These are phyloP conservation scores for Pleuronectes platessa DNA, from an alignment of 2,113 vertebrate species.

Conservation along the genomic window DNA sequence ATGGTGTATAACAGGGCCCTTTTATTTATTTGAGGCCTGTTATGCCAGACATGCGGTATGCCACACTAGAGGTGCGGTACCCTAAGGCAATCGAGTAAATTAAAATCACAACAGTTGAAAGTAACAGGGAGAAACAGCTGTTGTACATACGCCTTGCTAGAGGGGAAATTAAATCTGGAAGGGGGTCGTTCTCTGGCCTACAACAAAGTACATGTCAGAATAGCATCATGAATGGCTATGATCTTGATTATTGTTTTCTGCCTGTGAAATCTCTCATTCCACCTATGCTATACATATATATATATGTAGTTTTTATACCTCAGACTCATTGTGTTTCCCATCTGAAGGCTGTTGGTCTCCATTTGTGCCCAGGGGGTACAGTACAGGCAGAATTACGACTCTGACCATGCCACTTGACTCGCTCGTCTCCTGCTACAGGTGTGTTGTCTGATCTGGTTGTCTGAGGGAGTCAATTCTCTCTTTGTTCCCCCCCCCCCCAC, in stretches of 20 bases:
- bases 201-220: constrained; percentile 16
- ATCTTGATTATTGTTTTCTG: not conserved
- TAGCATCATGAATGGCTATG: constrained; percentile 17
- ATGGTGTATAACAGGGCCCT: constrained; percentile 82
- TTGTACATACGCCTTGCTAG: constrained; percentile 80
- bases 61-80: constrained; percentile 85
- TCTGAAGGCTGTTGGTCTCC: not conserved
- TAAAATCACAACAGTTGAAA: constrained; percentile 88
- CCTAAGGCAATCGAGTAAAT: constrained; percentile 87
- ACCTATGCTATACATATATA: not conserved
- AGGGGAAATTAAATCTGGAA: constrained; percentile 46
- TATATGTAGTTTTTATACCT: not conserved
- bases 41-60: constrained; percentile 87
- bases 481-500: constrained; percentile 66
- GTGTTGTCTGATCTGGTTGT: constrained; percentile 66
- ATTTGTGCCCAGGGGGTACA: constrained; percentile 38
- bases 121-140: constrained; percentile 83
- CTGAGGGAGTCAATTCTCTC: constrained; percentile 61
- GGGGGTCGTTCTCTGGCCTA: constrained; percentile 14
- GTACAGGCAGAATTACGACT: constrained; percentile 53
- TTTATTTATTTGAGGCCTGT: constrained; percentile 89
- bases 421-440: constrained; percentile 73
- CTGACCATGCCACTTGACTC: constrained; percentile 42
- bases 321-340: constrained; percentile 5
- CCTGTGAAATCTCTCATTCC: not conserved